Conservation (phyloP, 2,888 invertebrate genomes). For the Trichogramma evanescens region DNA sequence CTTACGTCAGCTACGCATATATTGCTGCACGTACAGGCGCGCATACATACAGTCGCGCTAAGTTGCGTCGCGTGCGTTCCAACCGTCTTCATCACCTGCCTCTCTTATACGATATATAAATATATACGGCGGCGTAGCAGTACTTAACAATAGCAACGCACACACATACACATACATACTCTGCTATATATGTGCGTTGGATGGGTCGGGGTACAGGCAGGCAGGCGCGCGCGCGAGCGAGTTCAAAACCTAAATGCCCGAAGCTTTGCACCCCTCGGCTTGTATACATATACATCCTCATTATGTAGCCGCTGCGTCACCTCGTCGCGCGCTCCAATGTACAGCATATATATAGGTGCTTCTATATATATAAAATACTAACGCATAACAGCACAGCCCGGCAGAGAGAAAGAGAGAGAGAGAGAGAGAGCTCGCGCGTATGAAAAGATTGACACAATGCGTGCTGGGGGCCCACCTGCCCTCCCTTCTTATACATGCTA, state of each 20-base stretch:
- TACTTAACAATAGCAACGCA: background rate
- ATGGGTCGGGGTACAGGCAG: background rate
- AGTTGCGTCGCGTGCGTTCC: slow-evolving; percentile 37
- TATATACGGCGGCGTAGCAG: background rate
- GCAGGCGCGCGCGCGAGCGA: too few species aligned
- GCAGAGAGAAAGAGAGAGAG: slow-evolving; percentile 17
- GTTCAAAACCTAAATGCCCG: too few species aligned
- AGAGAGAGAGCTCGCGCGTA: slow-evolving; percentile 31
- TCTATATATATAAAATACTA: slow-evolving; percentile 12
- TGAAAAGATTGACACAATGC: slow-evolving; percentile 43
- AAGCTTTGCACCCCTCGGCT: slow-evolving; percentile 31
- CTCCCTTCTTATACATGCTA: slow-evolving; percentile 33
- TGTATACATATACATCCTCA: slow-evolving; percentile 37
- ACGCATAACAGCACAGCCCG: slow-evolving; percentile 24
- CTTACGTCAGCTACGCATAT: background rate
- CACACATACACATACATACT: background rate
- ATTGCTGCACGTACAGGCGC: too few species aligned
- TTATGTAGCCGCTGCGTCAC: slow-evolving; percentile 36
- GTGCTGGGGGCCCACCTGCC: slow-evolving; percentile 47
- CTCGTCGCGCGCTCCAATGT: slow-evolving; percentile 15
- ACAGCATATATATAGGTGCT: slow-evolving; percentile 17
- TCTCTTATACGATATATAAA: slow-evolving; percentile 31
- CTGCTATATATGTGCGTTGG: background rate
- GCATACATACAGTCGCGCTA: too few species aligned
- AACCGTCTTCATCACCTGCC: slow-evolving; percentile 48